A percentile compares a stretch with the other conserved stretches of the same genome.
Evolutionary conservation across 2,113 vertebrate genomes (phyloP).

Genomic region (Capra hircus): DNA sequence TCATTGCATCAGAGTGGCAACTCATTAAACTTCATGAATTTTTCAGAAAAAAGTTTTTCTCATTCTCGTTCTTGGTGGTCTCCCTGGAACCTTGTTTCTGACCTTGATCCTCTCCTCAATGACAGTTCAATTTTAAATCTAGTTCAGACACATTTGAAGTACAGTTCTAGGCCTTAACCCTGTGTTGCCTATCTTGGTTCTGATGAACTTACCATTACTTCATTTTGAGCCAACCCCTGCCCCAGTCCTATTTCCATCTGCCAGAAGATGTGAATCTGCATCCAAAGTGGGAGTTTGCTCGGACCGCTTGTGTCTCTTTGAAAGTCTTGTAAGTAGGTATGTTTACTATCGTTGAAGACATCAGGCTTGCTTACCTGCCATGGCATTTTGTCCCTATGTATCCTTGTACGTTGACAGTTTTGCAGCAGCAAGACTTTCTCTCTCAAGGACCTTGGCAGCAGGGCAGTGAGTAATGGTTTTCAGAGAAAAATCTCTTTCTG

Average conservation of each 20-base stretch:
- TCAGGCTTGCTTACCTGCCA: background rate
- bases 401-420: slow-evolving; percentile 11
- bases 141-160: background rate
- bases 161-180: background rate
- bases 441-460: background rate
- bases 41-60: background rate
- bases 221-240: background rate
- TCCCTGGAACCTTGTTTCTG: background rate
- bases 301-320: background rate
- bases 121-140: background rate
- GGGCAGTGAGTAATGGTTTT: background rate
- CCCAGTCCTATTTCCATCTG: background rate
- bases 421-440: background rate
- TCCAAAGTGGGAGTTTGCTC: slow-evolving; percentile 2
- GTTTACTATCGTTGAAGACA: slow-evolving; percentile 43
- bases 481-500: background rate
- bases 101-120: background rate
- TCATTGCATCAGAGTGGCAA: background rate
- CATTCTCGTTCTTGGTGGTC: background rate
- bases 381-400: slow-evolving; percentile 8
- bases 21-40: background rate
- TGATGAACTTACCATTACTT: background rate
- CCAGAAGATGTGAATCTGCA: background rate
- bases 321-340: slow-evolving; percentile 14
- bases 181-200: background rate